These are phyloP conservation scores for Nyctibius grandis DNA, from an alignment of 2,797 vertebrate genomes.

Conservation along the genomic window DNA sequence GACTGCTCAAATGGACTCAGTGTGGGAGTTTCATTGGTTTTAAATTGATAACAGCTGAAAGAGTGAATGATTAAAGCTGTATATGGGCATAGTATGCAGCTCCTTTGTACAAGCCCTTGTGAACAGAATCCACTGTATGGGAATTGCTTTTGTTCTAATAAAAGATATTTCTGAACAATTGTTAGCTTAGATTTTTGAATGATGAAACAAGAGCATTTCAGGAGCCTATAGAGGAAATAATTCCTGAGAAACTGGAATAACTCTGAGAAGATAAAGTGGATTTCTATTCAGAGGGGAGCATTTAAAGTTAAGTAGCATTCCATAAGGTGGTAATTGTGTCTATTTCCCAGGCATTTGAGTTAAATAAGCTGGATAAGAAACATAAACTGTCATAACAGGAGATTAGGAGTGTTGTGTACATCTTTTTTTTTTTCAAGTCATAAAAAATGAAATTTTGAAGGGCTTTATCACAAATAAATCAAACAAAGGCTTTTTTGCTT, in stretches of 20 bases:
- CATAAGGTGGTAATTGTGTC: slow-evolving; percentile 78
- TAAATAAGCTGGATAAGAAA: slow-evolving; percentile 76
- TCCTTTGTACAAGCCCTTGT: slow-evolving; percentile 74
- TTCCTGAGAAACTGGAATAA: slow-evolving; percentile 76
- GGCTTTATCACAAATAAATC: slow-evolving; percentile 63
- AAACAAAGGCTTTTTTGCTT: slow-evolving; percentile 34
- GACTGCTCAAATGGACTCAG: slow-evolving; percentile 87
- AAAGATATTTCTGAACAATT: slow-evolving; percentile 76
- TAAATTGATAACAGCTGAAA: slow-evolving; percentile 86
- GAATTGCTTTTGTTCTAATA: slow-evolving; percentile 77
- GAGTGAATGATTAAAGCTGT: slow-evolving; percentile 81
- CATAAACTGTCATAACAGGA: slow-evolving; percentile 76
- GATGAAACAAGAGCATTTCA: slow-evolving; percentile 75
- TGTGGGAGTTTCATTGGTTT: slow-evolving; percentile 85
- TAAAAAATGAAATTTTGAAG: slow-evolving; percentile 61
- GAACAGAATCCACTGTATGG: slow-evolving; percentile 74
- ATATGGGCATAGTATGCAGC: slow-evolving; percentile 77
- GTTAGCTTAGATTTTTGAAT: slow-evolving; percentile 77
- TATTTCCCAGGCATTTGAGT: slow-evolving; percentile 76
- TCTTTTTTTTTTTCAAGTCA: slow-evolving; percentile 53
- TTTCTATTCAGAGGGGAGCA: slow-evolving; percentile 73
- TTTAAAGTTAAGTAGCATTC: slow-evolving; percentile 80
- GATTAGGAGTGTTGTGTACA: slow-evolving; percentile 62
- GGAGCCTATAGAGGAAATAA: slow-evolving; percentile 72
- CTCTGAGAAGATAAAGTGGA: slow-evolving; percentile 71